Conservation (phyloP, 2,113 vertebrate species). For the Fregetta grallaria region DNA sequence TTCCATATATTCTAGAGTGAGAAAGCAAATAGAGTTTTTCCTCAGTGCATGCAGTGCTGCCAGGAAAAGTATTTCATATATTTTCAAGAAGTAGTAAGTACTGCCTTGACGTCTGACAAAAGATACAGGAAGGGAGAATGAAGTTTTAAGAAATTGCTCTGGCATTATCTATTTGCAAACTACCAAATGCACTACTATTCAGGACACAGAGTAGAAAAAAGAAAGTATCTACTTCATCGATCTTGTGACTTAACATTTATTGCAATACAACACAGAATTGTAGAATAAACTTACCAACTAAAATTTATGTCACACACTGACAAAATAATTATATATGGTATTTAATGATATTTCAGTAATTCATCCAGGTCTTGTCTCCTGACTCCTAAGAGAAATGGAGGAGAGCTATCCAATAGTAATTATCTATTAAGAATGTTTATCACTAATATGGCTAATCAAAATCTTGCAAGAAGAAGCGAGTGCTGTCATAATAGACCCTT, state of each 20-base stretch:
- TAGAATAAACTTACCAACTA: neutral
- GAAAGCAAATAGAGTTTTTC: neutral
- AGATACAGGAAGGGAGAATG: neutral
- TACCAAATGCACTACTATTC: neutral
- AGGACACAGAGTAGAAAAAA: neutral
- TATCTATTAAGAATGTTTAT: neutral
- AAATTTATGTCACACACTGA: neutral
- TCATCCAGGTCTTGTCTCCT: neutral
- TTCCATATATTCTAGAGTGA: neutral
- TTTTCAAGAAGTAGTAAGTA: neutral
- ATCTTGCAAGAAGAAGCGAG: neutral
- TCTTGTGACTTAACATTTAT: neutral
- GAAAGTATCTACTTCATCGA: neutral
- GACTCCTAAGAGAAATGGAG: neutral
- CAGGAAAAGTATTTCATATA: neutral
- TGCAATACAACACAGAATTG: neutral
- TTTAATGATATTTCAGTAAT: neutral
- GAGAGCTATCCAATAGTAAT: neutral
- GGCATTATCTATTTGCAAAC: neutral
- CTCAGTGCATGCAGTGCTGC: neutral
- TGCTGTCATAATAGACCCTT: neutral
- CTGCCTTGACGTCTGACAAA: neutral
- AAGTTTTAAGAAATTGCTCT: neutral
- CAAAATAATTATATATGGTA: neutral
- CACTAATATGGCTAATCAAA: neutral